Evolutionary conservation across 2,888 invertebrate species (phyloP), one percentile per base, ranked within the genome.

Genomic region (Oeneis ivallda): DNA sequence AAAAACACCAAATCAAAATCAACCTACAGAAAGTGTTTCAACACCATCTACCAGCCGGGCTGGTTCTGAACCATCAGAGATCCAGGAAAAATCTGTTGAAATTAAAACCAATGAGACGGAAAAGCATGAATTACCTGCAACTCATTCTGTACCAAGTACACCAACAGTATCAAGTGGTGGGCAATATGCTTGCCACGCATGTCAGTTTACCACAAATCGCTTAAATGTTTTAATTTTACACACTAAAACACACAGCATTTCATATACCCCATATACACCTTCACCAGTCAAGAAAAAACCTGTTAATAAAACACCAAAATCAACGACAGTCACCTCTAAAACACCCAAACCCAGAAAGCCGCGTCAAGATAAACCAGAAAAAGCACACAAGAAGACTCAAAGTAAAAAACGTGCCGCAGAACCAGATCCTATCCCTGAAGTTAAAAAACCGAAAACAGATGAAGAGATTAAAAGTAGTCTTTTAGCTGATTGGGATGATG

Each of bases 401-500:
- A 78, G 80, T 52, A 83, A 81, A 72, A 93, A 93, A 77, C 89
- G 87, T 50, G 69, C 78, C 62, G 88, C 87, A 61, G 87, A 85
- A 57, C 85, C 88, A 58, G 80, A 81, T 17, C 34, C 72, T 32
- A 66, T 63, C 11, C 72, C 71, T 56, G 86, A 88, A 75, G 73
- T 78, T 32, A 94, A 93, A 74, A 92, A 92, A 74, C 80, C 83
- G 62, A 94, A 94, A 79, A 92, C 93, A 45, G 93, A 93, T 79
- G 92, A 93, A 66, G 94, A 95, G 81, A 93, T 96, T 72, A 94
- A 94, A 67, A 94, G 93, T 65, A 94, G 95, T 73, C 87, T 96
- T 52, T 83, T 96, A 65, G 95, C 95, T 1, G 96, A 96, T 77
- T 96, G 96, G 96, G 94, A 94, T 70, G 96, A 96, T 74, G 94